A percentile compares a stretch with the other conserved stretches of the same genome.
Evolutionary conservation across 35 echinoderm and acorn worm species (phyloP).

Genomic region (Ophioderma brevispina): DNA sequence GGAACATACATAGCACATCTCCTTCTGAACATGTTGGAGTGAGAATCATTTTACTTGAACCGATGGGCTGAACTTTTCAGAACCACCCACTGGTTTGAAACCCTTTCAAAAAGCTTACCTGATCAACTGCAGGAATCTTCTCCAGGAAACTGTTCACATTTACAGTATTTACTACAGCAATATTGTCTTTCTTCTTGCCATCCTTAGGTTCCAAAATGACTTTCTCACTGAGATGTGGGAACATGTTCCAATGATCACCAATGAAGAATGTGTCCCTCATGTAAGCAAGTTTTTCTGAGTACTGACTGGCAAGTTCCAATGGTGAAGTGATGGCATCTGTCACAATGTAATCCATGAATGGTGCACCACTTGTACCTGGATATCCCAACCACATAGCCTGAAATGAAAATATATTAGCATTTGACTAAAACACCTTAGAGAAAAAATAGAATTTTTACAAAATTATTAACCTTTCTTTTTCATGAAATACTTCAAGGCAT

Average conservation of each 20-base stretch:
- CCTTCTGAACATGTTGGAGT: too few species aligned
- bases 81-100: too few species aligned
- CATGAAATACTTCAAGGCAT: too few species aligned
- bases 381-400: slow-evolving; percentile 99
- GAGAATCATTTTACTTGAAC: too few species aligned
- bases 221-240: slow-evolving; percentile 91
- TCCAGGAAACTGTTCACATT: slow-evolving; percentile 72
- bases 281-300: slow-evolving; percentile 96
- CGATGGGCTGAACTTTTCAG: too few species aligned
- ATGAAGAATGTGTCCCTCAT: slow-evolving; percentile 99
- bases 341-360: slow-evolving; percentile 98
- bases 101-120: too few species aligned
- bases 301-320: slow-evolving; percentile 78
- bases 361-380: slow-evolving; percentile 96
- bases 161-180: slow-evolving; percentile 74
- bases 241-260: slow-evolving; percentile 99
- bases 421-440: too few species aligned
- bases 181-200: slow-evolving; percentile 58
- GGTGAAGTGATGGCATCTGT: slow-evolving; percentile 88
- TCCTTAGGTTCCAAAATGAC: slow-evolving; percentile 73
- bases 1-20: too few species aligned
- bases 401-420: too few species aligned
- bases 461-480: too few species aligned
- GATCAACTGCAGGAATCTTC: slow-evolving; percentile 18
- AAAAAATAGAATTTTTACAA: too few species aligned